A percentile compares a stretch with the other conserved stretches of the same genome.
Evolutionary conservation across 2,888 invertebrate genomes (phyloP).

Genomic region (Serripes groenlandicus): DNA sequence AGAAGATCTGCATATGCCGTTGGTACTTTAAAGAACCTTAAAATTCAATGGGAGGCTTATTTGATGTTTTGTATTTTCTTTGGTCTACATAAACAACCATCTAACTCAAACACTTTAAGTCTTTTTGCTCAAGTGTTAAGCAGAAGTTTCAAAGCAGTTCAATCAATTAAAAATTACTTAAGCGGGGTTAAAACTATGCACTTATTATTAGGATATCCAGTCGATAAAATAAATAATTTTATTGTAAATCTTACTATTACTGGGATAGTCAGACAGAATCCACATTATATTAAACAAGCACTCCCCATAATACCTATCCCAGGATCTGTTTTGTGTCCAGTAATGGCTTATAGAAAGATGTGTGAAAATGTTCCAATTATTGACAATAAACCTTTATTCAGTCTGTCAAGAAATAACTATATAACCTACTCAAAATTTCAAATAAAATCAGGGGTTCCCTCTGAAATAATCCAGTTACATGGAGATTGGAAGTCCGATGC

Average conservation of each 20-base stretch:
- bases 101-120: background rate
- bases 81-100: background rate
- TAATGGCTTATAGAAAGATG: background rate
- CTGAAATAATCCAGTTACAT: background rate
- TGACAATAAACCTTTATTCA: background rate
- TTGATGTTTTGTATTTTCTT: background rate
- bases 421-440: background rate
- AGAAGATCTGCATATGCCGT: background rate
- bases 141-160: background rate
- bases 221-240: no score
- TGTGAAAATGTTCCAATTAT: background rate
- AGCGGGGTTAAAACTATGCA: background rate
- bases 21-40: background rate
- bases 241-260: no score
- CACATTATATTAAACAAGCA: background rate
- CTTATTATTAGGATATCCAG: background rate
- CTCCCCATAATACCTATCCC: background rate
- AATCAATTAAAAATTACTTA: background rate
- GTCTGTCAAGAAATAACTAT: background rate
- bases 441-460: background rate
- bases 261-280: background rate
- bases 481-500: background rate
- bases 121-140: no score
- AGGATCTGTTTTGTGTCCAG: background rate
- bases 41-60: background rate